A percentile compares a stretch with the other conserved stretches of the same genome.
Conservation (phyloP, 2,113 vertebrate species). For the Oophaga pumilio region DNA sequence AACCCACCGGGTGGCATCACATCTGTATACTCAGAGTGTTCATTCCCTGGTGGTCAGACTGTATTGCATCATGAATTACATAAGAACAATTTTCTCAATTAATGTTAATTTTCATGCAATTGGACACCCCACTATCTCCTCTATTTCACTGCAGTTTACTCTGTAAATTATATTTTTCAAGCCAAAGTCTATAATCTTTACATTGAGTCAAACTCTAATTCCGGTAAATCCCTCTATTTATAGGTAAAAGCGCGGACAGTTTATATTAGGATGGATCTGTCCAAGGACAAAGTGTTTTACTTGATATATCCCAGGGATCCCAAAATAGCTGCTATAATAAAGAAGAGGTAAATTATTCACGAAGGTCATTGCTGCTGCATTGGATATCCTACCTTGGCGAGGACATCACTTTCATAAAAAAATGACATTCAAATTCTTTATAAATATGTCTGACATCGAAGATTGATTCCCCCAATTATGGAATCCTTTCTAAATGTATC, state of each 20-base stretch:
- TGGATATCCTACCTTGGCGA: background rate
- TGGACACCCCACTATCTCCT: background rate
- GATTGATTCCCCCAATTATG: too few species aligned
- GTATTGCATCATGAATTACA: background rate
- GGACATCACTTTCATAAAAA: background rate
- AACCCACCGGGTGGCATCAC: background rate
- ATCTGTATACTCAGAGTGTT: background rate
- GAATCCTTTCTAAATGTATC: too few species aligned
- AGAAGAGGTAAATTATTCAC: conserved; percentile 52
- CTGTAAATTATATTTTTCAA: background rate
- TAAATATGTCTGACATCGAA: background rate
- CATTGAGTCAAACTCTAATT: background rate
- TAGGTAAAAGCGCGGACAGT: background rate
- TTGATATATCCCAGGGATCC: conserved; percentile 17
- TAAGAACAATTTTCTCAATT: background rate
- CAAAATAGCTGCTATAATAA: conserved; percentile 49
- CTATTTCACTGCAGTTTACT: background rate
- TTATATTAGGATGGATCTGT: background rate
- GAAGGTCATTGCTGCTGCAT: conserved; percentile 37
- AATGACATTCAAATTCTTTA: background rate
- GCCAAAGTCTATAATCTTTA: background rate
- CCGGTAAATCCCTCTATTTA: background rate
- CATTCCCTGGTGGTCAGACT: background rate
- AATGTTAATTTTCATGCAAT: background rate
- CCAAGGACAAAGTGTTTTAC: background rate